phyloP scores from a whole-genome alignment of 2,797 vertebrate species.

The Neosilurus hyrtlii region DNA sequence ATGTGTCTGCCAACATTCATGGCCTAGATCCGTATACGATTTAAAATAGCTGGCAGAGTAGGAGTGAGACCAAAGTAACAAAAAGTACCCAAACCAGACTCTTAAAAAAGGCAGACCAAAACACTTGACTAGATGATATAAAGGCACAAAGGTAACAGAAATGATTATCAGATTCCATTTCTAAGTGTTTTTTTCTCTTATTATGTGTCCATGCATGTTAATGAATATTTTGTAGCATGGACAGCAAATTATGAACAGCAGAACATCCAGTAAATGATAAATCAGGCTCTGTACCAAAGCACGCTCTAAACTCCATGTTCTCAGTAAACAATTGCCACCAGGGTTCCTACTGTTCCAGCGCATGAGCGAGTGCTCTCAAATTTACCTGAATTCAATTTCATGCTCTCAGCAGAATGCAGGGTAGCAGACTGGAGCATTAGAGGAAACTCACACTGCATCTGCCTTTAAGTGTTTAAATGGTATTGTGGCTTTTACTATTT shows the following conservation, averaged over 20 bases:
- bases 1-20: neutral
- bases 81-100: neutral
- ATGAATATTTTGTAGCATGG: neutral
- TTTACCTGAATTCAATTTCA: neutral
- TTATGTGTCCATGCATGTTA: neutral
- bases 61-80: neutral
- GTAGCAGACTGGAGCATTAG: neutral
- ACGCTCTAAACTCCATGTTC: neutral
- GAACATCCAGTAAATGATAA: neutral
- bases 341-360: constrained; percentile 2
- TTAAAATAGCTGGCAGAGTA: constrained; percentile 11
- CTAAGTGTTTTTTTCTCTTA: neutral
- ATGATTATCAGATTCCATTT: neutral
- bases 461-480: neutral
- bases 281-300: neutral
- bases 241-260: neutral
- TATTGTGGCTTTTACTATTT: neutral
- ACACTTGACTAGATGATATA: neutral
- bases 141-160: neutral
- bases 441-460: neutral
- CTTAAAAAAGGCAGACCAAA: neutral
- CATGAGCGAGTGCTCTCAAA: neutral
- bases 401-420: neutral
- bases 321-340: neutral
- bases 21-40: neutral